Evolutionary conservation across 1,140 invertebrate species (phyloP), one percentile per base, ranked within the genome.

Genomic region (Mercenaria mercenaria): DNA sequence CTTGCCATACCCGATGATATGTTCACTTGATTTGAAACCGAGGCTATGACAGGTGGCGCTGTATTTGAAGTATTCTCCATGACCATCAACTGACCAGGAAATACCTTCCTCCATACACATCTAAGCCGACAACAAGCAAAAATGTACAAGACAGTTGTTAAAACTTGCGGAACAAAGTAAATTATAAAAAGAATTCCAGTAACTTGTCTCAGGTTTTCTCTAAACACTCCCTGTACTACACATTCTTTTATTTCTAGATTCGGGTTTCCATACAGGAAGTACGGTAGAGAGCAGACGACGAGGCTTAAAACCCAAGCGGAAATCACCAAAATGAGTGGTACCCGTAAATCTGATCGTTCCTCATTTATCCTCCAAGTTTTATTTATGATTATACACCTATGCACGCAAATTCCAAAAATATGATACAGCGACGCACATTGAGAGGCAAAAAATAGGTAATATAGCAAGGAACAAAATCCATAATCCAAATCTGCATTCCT

Each of bases 371-470:
- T 56, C 11, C 50, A 23, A n/a, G 77, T 2, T 32, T 20, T 80
- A 13, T 76, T 20, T 56, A 80, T 80, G 1, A 34, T 34, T 13
- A 80, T n/a, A 11, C 26, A 80, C 1, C 77, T 20, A 26, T 39
- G 29, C 6, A 50, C 26, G n/a, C 77, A 80, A n/a, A 80, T 80
- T 0, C 41, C 43, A n/a, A 61, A 26, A 0, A 80, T 61, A 10
- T 80, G 77, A 26, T 80, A 80, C 13, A 80, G 52, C 18, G 77
- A 80, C 1, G 41, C 77, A 29, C 50, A 80, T 20, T 80, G 77
- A 2, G 77, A 80, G 2, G 2, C 8, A 32, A 80, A 37, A 34
- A 59, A 50, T n/a, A 80, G 26, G 56, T 18, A 80, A 18, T 59
- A 80, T 13, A 56, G 2, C 34, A 59, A 1, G 13, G 3, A 37